A percentile compares a stretch with the other conserved stretches of the same genome.
These are phyloP conservation scores for Microctonus aethiopoides DNA, from an alignment of 2,888 invertebrate genomes.

Conservation along the genomic window DNA sequence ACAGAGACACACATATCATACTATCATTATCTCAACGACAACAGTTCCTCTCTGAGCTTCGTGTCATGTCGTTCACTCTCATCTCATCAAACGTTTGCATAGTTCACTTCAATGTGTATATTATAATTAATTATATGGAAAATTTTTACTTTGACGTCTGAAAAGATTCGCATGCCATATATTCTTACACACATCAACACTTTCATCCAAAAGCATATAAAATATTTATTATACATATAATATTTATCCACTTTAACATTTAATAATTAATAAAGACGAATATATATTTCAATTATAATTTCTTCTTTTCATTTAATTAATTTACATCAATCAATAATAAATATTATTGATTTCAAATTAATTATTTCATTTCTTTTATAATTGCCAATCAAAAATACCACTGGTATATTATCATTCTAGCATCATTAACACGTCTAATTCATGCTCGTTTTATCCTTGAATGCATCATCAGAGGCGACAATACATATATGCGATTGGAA, in stretches of 20 bases:
- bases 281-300: too few species aligned
- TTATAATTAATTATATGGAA: conserved; percentile 8
- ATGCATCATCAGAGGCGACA: background rate
- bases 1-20: background rate
- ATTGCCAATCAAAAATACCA: conserved; percentile 9
- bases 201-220: background rate
- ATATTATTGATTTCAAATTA: too few species aligned
- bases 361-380: too few species aligned
- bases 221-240: too few species aligned
- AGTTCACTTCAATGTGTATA: background rate
- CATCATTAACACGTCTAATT: conserved; percentile 28
- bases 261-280: too few species aligned
- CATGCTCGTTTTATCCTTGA: conserved; percentile 16
- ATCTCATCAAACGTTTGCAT: conserved; percentile 17
- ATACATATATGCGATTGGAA: background rate
- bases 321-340: too few species aligned
- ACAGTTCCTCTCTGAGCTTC: background rate
- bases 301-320: too few species aligned
- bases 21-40: background rate
- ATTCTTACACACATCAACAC: background rate
- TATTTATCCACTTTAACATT: too few species aligned
- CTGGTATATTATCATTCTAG: background rate
- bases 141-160: background rate
- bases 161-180: too few species aligned
- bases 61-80: background rate